Base-by-base conservation (phyloP, 2,888 invertebrate species). In the Oithona nana region DNA sequence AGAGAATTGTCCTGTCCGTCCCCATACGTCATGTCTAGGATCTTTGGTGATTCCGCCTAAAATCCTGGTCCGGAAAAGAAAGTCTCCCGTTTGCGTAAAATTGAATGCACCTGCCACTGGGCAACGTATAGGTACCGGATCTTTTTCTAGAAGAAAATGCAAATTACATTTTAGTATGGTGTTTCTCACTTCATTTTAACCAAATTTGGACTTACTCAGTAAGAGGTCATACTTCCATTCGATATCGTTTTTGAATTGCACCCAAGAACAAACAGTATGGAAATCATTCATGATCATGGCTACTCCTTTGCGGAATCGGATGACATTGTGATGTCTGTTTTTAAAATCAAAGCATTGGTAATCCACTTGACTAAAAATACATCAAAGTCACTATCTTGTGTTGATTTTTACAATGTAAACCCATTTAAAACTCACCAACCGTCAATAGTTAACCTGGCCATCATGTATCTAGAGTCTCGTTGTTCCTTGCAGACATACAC, bases 291-390 rank as follows among this genome's bases (percentile, higher is more conserved):
- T 86, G 61, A 90, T 92, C 68, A 90, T 87, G 1, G 90, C 90
- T 58, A 88, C 71, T 4, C 90, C 89, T 74, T 83, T 84, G 48
- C 89, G 80, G 73, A 86, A 97, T 67, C 95, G 79, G 68, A 97
- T 92, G 64, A 97, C 79, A 72, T 94, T 95, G 72, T 94, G 94
- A 76, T 95, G 94, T 63, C 89, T 83, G 0, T 92, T 89, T 59
- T 94, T 83, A 72, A 97, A 92, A 71, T 97, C 93, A 69, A 94
- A 94, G 71, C 97, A 97, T 6, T 94, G 83, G 71, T 88, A 95
- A 80, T 97, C 95, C 70, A 93, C 93, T 75, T 97, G 95, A 73
- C 94, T 84, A 71, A 67, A 76, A 69, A 56, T 50, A 61, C 29
- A 65, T 61, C 49, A 48, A 29, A 31, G 60, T 31, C 39, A 22